Evolutionary conservation across 2,888 invertebrate species (phyloP).

Genomic region (Barypeithes pellucidus): DNA sequence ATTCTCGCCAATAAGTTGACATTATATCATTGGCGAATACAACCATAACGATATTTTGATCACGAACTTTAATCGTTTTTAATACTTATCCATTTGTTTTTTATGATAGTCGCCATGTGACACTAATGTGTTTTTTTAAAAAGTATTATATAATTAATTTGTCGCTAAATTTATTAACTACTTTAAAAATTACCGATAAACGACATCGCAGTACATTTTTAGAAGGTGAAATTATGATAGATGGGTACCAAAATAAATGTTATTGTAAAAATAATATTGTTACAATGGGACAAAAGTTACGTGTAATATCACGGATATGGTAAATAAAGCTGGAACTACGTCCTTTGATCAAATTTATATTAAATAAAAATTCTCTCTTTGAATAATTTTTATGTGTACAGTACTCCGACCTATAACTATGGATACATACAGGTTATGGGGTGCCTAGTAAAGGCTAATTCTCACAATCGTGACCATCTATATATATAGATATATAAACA

Average conservation of each 20-base stretch:
- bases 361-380: too few relatives aligned
- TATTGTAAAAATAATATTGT: neutral
- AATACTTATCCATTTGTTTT: constrained; percentile 5
- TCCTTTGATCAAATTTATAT: too few relatives aligned
- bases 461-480: too few relatives aligned
- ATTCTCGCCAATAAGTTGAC: neutral
- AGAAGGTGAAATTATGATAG: neutral
- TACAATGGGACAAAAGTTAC: neutral
- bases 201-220: neutral
- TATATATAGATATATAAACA: too few relatives aligned
- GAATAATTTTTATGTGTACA: too few relatives aligned
- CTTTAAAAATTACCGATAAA: neutral
- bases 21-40: neutral
- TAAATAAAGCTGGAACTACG: too few relatives aligned
- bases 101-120: constrained; percentile 6
- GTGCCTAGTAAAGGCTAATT: too few relatives aligned
- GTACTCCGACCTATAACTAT: too few relatives aligned
- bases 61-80: constrained; percentile 16
- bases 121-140: constrained; percentile 19
- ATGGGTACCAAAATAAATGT: neutral
- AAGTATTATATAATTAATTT: constrained; percentile 13
- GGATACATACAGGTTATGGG: too few relatives aligned
- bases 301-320: neutral
- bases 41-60: constrained; percentile 11
- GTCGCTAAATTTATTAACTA: constrained; percentile 10